These are phyloP conservation scores for Bursaphelenchus okinawaensis DNA, from an alignment of 2,888 invertebrate genomes.

Conservation along the genomic window DNA sequence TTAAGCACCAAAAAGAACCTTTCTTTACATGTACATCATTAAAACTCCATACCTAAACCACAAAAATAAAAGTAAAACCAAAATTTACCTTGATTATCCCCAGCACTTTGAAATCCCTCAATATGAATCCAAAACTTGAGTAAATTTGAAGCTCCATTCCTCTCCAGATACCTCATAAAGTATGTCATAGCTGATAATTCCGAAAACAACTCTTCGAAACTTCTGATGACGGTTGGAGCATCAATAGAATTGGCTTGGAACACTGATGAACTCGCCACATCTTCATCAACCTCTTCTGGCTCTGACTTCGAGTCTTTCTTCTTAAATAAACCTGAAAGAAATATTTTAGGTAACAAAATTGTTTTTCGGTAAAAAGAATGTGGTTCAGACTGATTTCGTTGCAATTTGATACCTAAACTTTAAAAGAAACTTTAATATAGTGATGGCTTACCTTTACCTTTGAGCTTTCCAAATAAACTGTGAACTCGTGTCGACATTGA, in stretches of 20 bases:
- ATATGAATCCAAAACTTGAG: slow-evolving; percentile 2
- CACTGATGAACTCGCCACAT: background rate
- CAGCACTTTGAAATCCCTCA: background rate
- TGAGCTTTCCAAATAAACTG: background rate
- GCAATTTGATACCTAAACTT: background rate
- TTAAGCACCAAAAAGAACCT: background rate
- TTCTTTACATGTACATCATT: background rate
- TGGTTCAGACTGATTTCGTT: too few species aligned
- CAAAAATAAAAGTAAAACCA: background rate
- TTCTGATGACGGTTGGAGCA: background rate
- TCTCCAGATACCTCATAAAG: background rate
- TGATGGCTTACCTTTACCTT: background rate
- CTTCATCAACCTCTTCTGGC: background rate
- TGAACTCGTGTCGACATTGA: background rate
- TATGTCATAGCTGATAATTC: background rate
- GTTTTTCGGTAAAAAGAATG: too few species aligned
- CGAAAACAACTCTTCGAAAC: background rate
- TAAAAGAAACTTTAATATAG: background rate
- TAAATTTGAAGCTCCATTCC: background rate
- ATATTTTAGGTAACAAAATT: too few species aligned
- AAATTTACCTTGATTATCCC: background rate
- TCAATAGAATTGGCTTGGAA: background rate
- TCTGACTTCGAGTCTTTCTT: background rate
- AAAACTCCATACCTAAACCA: background rate
- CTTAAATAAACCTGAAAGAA: too few species aligned